Conservation (phyloP, 2,888 invertebrate genomes). For the Polyommatus iphigenia region DNA sequence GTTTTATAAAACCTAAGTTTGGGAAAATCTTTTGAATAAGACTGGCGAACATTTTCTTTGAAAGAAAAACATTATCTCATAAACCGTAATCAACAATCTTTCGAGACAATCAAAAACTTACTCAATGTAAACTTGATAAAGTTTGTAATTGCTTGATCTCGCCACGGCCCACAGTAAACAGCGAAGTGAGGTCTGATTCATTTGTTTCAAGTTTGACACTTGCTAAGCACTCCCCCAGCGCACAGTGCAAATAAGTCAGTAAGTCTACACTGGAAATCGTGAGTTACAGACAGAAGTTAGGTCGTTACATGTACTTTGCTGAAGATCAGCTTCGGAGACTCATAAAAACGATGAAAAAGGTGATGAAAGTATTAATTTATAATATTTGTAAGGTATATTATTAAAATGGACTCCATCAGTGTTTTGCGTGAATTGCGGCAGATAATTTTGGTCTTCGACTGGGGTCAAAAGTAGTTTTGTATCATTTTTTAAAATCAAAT, state of each 20-base stretch:
- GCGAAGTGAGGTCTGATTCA: slow-evolving; percentile 10
- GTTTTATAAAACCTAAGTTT: too few relatives aligned
- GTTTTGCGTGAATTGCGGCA: too few relatives aligned
- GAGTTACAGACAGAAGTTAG: not conserved
- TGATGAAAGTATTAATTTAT: not conserved
- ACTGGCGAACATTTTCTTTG: too few relatives aligned
- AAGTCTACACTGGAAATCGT: not conserved
- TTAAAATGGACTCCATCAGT: too few relatives aligned
- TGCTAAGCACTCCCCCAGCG: slow-evolving; percentile 10
- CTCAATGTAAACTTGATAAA: slow-evolving; percentile 7
- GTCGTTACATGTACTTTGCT: not conserved
- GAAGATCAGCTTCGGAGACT: not conserved
- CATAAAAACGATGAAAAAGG: not conserved
- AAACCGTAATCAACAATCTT: not conserved
- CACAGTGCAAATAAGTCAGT: not conserved
- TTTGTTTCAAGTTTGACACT: slow-evolving; percentile 26
- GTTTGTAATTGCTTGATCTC: slow-evolving; percentile 7
- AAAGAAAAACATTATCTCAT: not conserved
- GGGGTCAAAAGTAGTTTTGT: too few relatives aligned
- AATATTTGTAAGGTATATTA: too few relatives aligned
- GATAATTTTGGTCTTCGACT: too few relatives aligned
- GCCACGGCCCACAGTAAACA: slow-evolving; percentile 7
- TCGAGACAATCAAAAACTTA: not conserved
- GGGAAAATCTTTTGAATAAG: too few relatives aligned
- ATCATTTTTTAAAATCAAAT: too few relatives aligned